A percentile compares a stretch with the other conserved stretches of the same genome.
These are phyloP conservation scores for Rhamnusium bicolor DNA, from an alignment of 2,888 invertebrate genomes.

Conservation along the genomic window DNA sequence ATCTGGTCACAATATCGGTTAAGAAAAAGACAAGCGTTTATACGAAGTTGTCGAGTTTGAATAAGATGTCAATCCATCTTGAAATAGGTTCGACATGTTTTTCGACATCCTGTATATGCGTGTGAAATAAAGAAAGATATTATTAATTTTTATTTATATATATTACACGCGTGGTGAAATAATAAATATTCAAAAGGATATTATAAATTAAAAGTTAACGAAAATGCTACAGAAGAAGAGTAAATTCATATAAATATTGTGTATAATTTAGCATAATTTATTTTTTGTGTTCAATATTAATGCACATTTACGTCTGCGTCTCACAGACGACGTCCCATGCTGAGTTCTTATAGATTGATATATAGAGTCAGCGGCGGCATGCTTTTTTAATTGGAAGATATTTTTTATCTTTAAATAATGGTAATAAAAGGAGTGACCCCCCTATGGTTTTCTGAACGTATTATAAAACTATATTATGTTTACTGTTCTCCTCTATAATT, in stretches of 20 bases:
- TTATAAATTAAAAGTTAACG: conserved; percentile 34
- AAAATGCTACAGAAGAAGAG: conserved; percentile 29
- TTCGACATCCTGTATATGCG: neutral
- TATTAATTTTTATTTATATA: conserved; percentile 22
- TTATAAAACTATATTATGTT: conserved; percentile 64
- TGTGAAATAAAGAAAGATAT: neutral
- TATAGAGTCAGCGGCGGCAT: conserved; percentile 70
- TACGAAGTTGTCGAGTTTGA: too few species aligned
- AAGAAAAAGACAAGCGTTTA: too few species aligned
- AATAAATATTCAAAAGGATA: conserved; percentile 30
- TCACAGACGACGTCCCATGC: conserved; percentile 66
- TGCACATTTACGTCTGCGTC: conserved; percentile 64
- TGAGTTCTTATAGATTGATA: conserved; percentile 71
- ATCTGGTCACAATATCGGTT: too few species aligned
- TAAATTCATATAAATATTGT: conserved; percentile 45
- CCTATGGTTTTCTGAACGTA: conserved; percentile 62
- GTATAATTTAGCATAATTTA: conserved; percentile 64
- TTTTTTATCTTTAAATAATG: conserved; percentile 71
- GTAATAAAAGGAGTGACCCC: conserved; percentile 68
- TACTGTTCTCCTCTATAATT: conserved; percentile 59
- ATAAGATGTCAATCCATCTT: too few species aligned
- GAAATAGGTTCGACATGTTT: neutral
- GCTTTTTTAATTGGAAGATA: conserved; percentile 71
- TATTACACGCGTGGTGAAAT: conserved; percentile 28
- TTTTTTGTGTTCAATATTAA: conserved; percentile 66